Percentiles rank a stretch among this genome's conserved stretches.
Evolutionary conservation across 1,140 invertebrate genomes (phyloP).

Genomic region (Magallana angulata): DNA sequence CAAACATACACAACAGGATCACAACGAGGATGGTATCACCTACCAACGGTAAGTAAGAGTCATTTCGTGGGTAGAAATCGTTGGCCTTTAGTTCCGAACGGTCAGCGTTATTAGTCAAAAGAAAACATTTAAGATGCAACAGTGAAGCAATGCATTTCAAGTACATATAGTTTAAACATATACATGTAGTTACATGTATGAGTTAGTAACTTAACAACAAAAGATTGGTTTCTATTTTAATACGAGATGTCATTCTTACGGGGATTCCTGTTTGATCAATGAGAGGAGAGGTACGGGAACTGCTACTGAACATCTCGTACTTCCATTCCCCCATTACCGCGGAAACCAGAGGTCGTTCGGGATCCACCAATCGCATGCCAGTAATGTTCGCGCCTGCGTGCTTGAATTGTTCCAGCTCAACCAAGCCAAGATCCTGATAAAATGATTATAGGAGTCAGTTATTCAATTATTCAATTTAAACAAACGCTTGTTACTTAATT

Average conservation of each 20-base stretch:
- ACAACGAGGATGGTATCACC: not conserved
- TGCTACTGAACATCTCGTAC: slow-evolving; percentile 57
- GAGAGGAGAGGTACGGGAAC: slow-evolving; percentile 62
- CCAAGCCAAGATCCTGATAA: slow-evolving; percentile 74
- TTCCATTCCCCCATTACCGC: slow-evolving; percentile 69
- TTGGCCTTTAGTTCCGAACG: not conserved
- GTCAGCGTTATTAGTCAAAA: not conserved
- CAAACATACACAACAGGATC: not conserved
- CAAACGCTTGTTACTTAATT: not conserved
- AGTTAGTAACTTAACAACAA: too few species aligned
- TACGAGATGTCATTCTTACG: slow-evolving; percentile 54
- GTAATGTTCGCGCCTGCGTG: slow-evolving; percentile 78
- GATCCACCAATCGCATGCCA: slow-evolving; percentile 75
- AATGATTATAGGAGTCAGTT: not conserved
- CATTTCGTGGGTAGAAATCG: slow-evolving; percentile 24
- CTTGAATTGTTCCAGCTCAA: slow-evolving; percentile 76
- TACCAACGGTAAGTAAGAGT: slow-evolving; percentile 4
- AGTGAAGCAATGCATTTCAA: not conserved
- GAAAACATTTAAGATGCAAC: not conserved
- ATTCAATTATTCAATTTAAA: not conserved
- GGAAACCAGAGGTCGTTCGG: slow-evolving; percentile 63
- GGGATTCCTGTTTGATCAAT: slow-evolving; percentile 66
- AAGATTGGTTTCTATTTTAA: not conserved
- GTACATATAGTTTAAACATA: not conserved
- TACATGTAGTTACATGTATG: too few species aligned